Base-by-base conservation (phyloP, 2,888 invertebrate species). In the Prenolepis imparis region DNA sequence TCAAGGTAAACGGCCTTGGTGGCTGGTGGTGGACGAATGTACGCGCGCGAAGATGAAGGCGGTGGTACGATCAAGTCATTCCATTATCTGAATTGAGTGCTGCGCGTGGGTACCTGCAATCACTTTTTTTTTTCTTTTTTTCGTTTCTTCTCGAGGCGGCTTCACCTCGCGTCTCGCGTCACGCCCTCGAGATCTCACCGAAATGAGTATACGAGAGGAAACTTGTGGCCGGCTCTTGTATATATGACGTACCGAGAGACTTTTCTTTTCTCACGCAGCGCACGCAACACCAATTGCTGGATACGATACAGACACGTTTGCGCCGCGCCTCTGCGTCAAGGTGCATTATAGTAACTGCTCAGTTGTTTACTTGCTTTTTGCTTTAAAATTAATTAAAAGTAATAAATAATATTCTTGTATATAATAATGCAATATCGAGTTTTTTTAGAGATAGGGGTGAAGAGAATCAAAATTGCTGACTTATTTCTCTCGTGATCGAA, bases 1-100 rank as follows among this genome's bases (percentile, higher is more conserved):
- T 70, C 83, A 64, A 75, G 91, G 91, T 75, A 82, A 88, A 70
- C 83, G 85, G 74, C 74, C 88, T 90, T 85, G 73, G 84, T 84
- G 73, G 84, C 84, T 77, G 82, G 78, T 74, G 84, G 57, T 63
- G 55, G 82, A 85, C 84, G 81, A 52, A 77, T 84, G 72, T 67
- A 81, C 74, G 73, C 82, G 77, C 57, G 83, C 85, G 85, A 88
- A 86, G 88, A 88, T 80, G 86, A 87, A 86, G 88, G 86, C 85
- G 85, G 84, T 78, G 86, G 89, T 86, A 89, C 92, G 93, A 94
- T 94, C 94, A 94, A 94, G 94, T 94, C 94, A 94, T 94, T 94
- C 93, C 92, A 94, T 94, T 94, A 94, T 93, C 93, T 91, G 93
- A 93, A 94, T 93, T 94, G 93, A 94, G 93, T 93, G 92, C 90